Percentiles rank a stretch among this genome's conserved stretches.
Conservation (phyloP, 2,113 vertebrate genomes). For the Varanus komodoensis region DNA sequence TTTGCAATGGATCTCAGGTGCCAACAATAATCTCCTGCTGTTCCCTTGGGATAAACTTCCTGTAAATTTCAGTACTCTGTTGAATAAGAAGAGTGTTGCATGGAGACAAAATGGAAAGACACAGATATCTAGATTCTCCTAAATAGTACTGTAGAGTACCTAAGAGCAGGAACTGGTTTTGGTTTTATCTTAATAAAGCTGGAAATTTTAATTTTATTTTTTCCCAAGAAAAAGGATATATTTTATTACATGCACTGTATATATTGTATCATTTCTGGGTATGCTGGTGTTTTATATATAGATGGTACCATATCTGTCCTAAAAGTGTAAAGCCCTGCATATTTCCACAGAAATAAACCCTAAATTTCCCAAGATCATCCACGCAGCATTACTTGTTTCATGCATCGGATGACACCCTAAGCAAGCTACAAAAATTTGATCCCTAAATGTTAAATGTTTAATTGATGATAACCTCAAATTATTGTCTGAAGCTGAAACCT, state of each 20-base stretch:
- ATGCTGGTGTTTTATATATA: neutral
- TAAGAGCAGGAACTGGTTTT: neutral
- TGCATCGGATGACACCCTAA: no score
- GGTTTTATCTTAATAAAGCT: neutral
- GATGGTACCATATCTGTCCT: neutral
- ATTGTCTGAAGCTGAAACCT: constrained; percentile 39
- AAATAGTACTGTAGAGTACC: neutral
- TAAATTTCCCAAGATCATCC: no score
- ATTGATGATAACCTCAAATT: neutral
- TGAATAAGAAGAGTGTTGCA: neutral
- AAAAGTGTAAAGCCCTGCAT: neutral
- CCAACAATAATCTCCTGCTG: neutral
- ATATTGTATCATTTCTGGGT: neutral
- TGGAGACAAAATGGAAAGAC: neutral
- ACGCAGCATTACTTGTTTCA: no score
- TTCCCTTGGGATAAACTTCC: constrained; percentile 23
- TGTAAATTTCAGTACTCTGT: constrained; percentile 15
- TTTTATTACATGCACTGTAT: neutral
- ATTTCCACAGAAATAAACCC: no score
- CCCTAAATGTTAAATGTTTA: neutral
- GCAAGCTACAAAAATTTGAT: neutral
- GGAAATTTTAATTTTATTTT: neutral
- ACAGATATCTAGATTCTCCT: neutral
- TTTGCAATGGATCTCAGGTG: constrained; percentile 38
- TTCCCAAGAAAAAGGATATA: neutral